Base-by-base conservation (phyloP, 2,113 vertebrate species). In the Trematomus loennbergii region DNA sequence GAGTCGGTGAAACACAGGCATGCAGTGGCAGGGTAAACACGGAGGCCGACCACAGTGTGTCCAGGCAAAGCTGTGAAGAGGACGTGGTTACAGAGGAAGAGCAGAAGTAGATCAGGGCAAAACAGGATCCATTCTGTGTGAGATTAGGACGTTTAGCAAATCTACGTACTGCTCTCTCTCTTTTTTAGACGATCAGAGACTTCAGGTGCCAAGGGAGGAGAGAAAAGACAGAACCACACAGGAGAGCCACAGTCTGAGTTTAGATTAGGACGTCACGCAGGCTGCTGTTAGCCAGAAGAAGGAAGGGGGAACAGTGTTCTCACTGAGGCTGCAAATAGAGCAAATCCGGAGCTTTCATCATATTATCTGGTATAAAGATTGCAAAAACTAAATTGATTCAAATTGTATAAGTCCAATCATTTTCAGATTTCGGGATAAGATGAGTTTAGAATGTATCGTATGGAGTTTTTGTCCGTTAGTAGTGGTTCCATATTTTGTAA, bases 1-100 rank as follows among this genome's bases (percentile, higher is more conserved):
- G 89, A 93, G 91, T 90, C 77, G 92, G 94, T 91, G 91, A 91
- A 89, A 91, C 89, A 90, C 83, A 83, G 53, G 86, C 93, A 94
- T 93, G 92, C 92, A 84, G 90, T 84, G 88, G 67, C 84, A 89
- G 86, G 88, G 85, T 79, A 79, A 84, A 91, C 83, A 89, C 48
- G 22, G 20, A 83, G 83, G 84, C 48, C 22, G 72, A 58, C 81
- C 46, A 63, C 81, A 60, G 87, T 55, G 90, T 81, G 78, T 91
- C 92, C 89, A 61, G 84, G 89, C 89, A 88, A 84, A 63, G 90
- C 92, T 93, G 92, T 88, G 91, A 91, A 93, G 85, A 92, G 87
- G 89, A 90, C 72, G 45, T 81, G 1, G 88, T 90, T 88, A 92
- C 84, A 88, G 87, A 87, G 87, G 79, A 82, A 89, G 76, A 88